A percentile compares a stretch with the other conserved stretches of the same genome.
phyloP scores from a whole-genome alignment of 2,888 invertebrate genomes.

The Julus scanicus region DNA sequence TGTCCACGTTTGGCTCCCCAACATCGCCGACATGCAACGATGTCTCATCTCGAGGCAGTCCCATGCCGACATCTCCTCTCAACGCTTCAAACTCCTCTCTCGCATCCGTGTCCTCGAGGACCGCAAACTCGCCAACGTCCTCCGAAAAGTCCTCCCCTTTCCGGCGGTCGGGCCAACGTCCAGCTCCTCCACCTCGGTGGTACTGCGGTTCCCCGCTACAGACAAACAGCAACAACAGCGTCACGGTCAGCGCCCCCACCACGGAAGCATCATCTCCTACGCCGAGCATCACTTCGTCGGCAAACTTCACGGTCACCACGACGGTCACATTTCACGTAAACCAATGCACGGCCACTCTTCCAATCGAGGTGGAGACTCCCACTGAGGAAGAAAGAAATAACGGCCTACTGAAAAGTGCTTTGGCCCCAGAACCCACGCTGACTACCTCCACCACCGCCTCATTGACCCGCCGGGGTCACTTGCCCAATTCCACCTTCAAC shows the following conservation, averaged over 20 bases:
- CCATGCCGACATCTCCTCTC: not conserved
- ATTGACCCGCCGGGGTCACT: conserved; percentile 34
- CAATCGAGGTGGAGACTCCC: conserved; percentile 35
- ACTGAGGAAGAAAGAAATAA: not conserved
- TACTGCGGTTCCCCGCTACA: conserved; percentile 73
- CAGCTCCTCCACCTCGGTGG: conserved; percentile 87
- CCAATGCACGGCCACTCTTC: conserved; percentile 46
- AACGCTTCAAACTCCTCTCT: conserved; percentile 46
- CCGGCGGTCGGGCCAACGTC: conserved; percentile 69
- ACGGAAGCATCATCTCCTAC: conserved; percentile 66
- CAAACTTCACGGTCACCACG: conserved; percentile 57
- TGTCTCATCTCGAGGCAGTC: conserved; percentile 42
- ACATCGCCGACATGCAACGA: conserved; percentile 48
- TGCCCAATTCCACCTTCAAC: not conserved
- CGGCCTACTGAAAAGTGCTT: not conserved
- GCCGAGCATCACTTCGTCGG: not conserved
- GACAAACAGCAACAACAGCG: conserved; percentile 48
- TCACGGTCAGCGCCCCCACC: conserved; percentile 49
- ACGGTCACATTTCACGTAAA: conserved; percentile 57
- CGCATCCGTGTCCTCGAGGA: conserved; percentile 2
- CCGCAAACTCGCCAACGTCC: conserved; percentile 43
- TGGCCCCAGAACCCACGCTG: not conserved
- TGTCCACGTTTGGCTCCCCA: conserved; percentile 49
- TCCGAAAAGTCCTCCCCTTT: conserved; percentile 53
- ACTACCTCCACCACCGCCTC: conserved; percentile 47